Percentiles rank a stretch among this genome's conserved stretches.
phyloP scores from a whole-genome alignment of 1,140 invertebrate genomes.

The Drosophila dunni region DNA sequence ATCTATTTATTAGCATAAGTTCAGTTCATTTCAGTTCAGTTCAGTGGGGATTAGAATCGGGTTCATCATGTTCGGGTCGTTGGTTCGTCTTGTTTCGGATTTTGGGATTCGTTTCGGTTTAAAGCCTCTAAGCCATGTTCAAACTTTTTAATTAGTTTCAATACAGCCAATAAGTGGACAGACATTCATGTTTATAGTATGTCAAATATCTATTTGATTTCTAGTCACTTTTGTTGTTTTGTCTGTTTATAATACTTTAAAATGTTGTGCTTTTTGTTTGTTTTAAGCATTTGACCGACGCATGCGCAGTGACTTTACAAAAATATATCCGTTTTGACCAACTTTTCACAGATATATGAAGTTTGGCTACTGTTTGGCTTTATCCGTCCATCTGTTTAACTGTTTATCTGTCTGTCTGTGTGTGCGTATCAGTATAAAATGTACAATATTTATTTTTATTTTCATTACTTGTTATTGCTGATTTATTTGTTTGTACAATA shows the following conservation, averaged over 20 bases:
- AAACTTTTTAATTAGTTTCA: slow-evolving; percentile 78
- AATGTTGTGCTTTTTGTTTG: slow-evolving; percentile 73
- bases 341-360: slow-evolving; percentile 67
- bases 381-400: background rate
- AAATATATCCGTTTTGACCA: slow-evolving; percentile 67
- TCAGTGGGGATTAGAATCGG: slow-evolving; percentile 32
- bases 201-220: slow-evolving; percentile 63
- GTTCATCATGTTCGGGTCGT: slow-evolving; percentile 36
- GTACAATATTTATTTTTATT: slow-evolving; percentile 78
- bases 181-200: slow-evolving; percentile 56
- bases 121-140: slow-evolving; percentile 54
- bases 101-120: slow-evolving; percentile 25
- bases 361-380: slow-evolving; percentile 35
- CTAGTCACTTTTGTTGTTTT: slow-evolving; percentile 39
- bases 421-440: slow-evolving; percentile 53
- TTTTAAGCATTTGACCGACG: slow-evolving; percentile 65
- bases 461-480: slow-evolving; percentile 73
- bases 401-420: slow-evolving; percentile 31
- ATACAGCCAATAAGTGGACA: slow-evolving; percentile 54
- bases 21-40: slow-evolving; percentile 24
- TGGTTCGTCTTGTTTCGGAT: slow-evolving; percentile 17
- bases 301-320: slow-evolving; percentile 76
- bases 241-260: slow-evolving; percentile 71
- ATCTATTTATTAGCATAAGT: slow-evolving; percentile 67
- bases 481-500: slow-evolving; percentile 79